phyloP scores from a whole-genome alignment of 2,797 vertebrate genomes.

The Acanthurus tractus region DNA sequence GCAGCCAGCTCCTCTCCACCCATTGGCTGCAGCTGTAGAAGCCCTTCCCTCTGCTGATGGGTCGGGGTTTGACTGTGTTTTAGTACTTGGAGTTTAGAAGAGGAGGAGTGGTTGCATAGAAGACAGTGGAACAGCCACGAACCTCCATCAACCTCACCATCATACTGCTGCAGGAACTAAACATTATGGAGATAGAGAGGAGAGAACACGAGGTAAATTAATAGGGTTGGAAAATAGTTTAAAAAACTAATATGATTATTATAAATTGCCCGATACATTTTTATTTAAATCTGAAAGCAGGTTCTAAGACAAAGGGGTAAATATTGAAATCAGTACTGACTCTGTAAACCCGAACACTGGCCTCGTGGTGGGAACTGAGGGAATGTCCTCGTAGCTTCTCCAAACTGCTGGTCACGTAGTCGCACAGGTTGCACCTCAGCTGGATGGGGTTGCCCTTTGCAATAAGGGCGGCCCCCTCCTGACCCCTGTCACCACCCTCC shows the following conservation, averaged over 20 bases:
- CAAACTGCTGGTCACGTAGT: slow-evolving; percentile 96
- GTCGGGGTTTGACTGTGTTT: slow-evolving; percentile 96
- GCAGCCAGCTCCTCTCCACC: slow-evolving; percentile 94
- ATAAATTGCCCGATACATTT: background rate
- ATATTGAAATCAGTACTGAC: slow-evolving; percentile 79
- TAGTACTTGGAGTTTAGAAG: slow-evolving; percentile 95
- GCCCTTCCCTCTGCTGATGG: slow-evolving; percentile 95
- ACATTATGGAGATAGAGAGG: slow-evolving; percentile 13
- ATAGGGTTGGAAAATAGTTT: slow-evolving; percentile 2
- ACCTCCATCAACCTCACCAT: slow-evolving; percentile 91
- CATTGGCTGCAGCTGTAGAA: slow-evolving; percentile 93
- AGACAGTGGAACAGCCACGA: slow-evolving; percentile 95
- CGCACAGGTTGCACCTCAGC: slow-evolving; percentile 95
- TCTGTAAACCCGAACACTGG: slow-evolving; percentile 95
- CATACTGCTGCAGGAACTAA: slow-evolving; percentile 96
- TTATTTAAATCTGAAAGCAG: background rate
- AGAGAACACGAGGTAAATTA: background rate
- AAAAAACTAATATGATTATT: background rate
- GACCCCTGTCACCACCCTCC: slow-evolving; percentile 87
- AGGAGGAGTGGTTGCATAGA: slow-evolving; percentile 96
- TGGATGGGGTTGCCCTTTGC: slow-evolving; percentile 95
- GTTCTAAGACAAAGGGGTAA: background rate
- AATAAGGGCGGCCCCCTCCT: slow-evolving; percentile 86
- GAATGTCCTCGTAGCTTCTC: slow-evolving; percentile 97
- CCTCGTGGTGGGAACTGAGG: slow-evolving; percentile 93